These are phyloP conservation scores for Philereme vetulata DNA, from an alignment of 2,888 invertebrate species.

Conservation along the genomic window DNA sequence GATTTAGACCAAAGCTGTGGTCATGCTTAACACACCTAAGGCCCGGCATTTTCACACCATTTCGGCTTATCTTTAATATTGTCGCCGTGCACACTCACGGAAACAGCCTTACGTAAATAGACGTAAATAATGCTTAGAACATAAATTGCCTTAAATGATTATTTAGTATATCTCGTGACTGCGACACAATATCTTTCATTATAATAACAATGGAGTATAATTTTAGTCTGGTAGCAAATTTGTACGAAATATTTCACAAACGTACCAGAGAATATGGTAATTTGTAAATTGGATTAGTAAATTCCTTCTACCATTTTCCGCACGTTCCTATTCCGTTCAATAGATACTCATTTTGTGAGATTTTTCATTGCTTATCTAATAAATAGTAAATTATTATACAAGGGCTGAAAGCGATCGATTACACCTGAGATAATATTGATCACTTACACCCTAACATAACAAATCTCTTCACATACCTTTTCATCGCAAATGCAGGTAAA, in stretches of 20 bases:
- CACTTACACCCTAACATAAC: too few relatives aligned
- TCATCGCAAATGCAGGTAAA: too few relatives aligned
- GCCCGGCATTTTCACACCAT: slow-evolving; percentile 52
- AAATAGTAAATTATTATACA: too few relatives aligned
- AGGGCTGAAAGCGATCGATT: too few relatives aligned
- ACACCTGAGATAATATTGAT: too few relatives aligned
- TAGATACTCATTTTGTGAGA: too few relatives aligned
- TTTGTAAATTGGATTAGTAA: too few relatives aligned
- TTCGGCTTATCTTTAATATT: slow-evolving; percentile 60
- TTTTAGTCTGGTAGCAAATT: slow-evolving; percentile 7
- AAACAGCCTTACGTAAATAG: slow-evolving; percentile 62
- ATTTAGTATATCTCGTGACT: slow-evolving; percentile 27
- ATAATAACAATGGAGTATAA: slow-evolving; percentile 30
- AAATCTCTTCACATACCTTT: too few relatives aligned
- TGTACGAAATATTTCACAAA: slow-evolving; percentile 4
- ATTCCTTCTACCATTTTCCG: too few relatives aligned
- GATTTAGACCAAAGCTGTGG: slow-evolving; percentile 14
- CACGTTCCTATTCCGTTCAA: too few relatives aligned
- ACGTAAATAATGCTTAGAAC: slow-evolving; percentile 59
- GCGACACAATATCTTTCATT: slow-evolving; percentile 33
- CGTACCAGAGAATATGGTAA: neutral
- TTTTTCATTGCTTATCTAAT: too few relatives aligned
- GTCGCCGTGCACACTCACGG: slow-evolving; percentile 55
- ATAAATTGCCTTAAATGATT: slow-evolving; percentile 51
- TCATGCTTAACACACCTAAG: slow-evolving; percentile 49